phyloP scores from a whole-genome alignment of 2,797 vertebrate species.

The Molossus alvarezi region DNA sequence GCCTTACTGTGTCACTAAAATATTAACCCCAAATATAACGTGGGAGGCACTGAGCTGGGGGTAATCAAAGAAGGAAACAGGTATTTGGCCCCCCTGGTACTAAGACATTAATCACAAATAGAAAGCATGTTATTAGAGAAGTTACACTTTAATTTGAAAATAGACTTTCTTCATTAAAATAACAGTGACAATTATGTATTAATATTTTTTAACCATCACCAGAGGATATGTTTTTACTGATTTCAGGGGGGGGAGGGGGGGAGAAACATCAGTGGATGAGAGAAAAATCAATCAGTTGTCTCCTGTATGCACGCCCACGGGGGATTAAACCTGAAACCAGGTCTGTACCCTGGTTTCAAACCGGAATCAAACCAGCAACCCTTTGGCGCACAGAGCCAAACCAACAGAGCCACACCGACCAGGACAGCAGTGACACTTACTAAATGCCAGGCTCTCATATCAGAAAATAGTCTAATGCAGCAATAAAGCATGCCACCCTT shows the following conservation, averaged over 20 bases:
- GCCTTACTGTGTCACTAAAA: background rate
- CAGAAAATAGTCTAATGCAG: background rate
- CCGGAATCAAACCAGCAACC: no score
- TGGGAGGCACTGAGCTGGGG: background rate
- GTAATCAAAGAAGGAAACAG: background rate
- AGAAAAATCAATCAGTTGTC: no score
- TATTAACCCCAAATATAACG: background rate
- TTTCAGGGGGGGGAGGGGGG: no score
- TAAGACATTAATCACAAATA: background rate
- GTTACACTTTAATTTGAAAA: background rate
- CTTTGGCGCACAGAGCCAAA: no score
- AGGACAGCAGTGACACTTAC: background rate
- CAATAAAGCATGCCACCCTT: background rate
- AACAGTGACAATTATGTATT: background rate
- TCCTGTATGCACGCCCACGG: no score
- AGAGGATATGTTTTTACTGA: no score
- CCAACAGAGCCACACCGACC: no score
- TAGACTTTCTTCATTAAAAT: background rate
- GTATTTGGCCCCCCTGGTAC: background rate
- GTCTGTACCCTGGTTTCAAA: no score
- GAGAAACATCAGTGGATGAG: no score
- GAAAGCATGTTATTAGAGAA: background rate
- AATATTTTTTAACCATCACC: no score
- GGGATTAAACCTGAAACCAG: no score
- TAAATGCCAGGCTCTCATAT: background rate